phyloP scores from a whole-genome alignment of 2,113 vertebrate species.

The Rhabdornis inornatus region DNA sequence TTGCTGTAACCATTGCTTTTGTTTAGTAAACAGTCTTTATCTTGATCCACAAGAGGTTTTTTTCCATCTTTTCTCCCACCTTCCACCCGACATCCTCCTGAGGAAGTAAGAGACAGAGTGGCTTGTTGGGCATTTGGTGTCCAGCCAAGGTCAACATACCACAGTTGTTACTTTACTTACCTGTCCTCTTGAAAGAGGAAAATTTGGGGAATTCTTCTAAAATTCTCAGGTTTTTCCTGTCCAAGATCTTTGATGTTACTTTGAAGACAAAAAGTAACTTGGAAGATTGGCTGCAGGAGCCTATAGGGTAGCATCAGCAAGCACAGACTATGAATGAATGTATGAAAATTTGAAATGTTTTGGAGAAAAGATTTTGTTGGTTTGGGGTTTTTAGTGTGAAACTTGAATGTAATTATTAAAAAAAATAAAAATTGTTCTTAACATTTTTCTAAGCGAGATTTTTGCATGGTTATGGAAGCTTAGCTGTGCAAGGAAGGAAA shows the following conservation, averaged over 20 bases:
- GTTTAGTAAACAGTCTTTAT: not conserved
- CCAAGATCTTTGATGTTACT: not conserved
- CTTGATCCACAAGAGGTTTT: not conserved
- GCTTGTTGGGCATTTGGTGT: not conserved
- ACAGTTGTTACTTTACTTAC: not conserved
- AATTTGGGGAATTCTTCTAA: not conserved
- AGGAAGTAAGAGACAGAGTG: not conserved
- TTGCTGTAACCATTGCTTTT: not conserved
- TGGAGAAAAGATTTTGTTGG: fast-evolving
- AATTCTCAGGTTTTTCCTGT: not conserved
- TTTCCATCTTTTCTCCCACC: not conserved
- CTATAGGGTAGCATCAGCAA: not conserved
- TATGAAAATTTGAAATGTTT: not conserved
- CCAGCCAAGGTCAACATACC: not conserved
- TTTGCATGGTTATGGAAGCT: not conserved
- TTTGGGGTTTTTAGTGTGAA: not conserved
- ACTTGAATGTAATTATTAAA: not conserved
- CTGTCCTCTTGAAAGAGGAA: not conserved
- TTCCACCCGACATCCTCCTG: fast-evolving
- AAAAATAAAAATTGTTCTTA: not conserved
- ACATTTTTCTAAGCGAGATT: not conserved
- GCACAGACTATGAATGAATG: no score
- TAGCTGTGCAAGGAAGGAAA: not conserved
- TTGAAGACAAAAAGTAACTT: not conserved
- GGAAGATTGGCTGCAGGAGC: not conserved